These are phyloP conservation scores for Pangasius krempfi DNA, from an alignment of 2,797 vertebrate species.

Conservation along the genomic window DNA sequence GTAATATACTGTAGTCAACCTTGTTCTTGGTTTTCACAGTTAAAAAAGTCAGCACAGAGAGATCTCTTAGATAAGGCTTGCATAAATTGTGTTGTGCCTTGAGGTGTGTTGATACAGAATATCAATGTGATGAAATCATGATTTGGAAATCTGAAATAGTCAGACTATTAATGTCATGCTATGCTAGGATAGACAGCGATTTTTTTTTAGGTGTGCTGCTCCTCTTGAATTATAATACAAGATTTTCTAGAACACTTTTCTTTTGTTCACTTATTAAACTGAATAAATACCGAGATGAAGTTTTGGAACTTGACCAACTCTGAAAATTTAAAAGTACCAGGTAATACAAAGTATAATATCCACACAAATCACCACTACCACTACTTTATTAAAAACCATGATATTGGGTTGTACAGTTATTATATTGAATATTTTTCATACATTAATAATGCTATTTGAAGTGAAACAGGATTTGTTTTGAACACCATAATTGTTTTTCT, in stretches of 20 bases:
- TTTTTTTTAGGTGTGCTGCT: not conserved
- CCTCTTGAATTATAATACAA: not conserved
- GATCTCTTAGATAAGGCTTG: not conserved
- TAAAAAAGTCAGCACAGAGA: not conserved
- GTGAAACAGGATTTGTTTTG: too few relatives aligned
- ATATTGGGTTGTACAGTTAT: not conserved
- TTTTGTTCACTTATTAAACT: not conserved
- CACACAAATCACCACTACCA: not conserved
- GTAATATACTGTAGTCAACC: not conserved
- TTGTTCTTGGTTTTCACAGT: not conserved
- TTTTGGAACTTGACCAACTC: not conserved
- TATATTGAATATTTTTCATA: not conserved
- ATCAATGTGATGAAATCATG: not conserved
- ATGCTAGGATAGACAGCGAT: not conserved
- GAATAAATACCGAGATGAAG: not conserved
- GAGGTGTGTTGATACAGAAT: not conserved
- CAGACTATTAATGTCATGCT: not conserved
- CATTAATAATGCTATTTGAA: not conserved
- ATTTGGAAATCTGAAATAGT: not conserved
- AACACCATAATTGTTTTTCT: constrained; percentile 3
- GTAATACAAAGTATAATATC: not conserved
- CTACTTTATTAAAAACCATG: not conserved
- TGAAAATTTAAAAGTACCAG: not conserved
- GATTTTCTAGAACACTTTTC: not conserved
- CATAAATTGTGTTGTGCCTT: not conserved